phyloP scores from a whole-genome alignment of 2,888 invertebrate species.

The Linnaemya tessellans region DNA sequence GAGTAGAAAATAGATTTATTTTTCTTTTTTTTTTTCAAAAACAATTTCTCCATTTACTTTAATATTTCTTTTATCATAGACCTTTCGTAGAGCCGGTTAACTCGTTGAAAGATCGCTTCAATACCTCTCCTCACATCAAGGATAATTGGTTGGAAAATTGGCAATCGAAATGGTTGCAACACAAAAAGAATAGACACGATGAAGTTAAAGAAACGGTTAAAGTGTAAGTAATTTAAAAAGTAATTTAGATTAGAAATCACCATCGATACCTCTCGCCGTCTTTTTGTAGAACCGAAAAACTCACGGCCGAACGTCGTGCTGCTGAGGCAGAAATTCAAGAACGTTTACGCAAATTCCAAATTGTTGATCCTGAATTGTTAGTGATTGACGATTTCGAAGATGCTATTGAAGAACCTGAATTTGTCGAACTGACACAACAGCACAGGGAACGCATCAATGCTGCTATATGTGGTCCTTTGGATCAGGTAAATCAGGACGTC shows the following conservation, averaged over 20 bases:
- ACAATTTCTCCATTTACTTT: constrained; percentile 67
- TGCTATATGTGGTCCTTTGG: constrained; percentile 86
- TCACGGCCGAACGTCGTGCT: constrained; percentile 81
- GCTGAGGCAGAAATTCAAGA: constrained; percentile 83
- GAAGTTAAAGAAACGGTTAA: constrained; percentile 84
- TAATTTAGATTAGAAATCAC: not conserved
- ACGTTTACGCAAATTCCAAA: constrained; percentile 81
- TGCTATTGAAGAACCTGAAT: constrained; percentile 84
- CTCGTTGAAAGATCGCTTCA: constrained; percentile 85
- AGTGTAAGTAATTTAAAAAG: constrained; percentile 79
- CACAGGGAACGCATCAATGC: constrained; percentile 86
- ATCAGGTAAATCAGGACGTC: constrained; percentile 84
- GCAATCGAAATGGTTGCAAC: constrained; percentile 84
- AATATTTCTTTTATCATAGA: constrained; percentile 74
- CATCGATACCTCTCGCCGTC: not conserved
- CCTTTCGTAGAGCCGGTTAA: constrained; percentile 84
- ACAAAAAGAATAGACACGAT: constrained; percentile 82
- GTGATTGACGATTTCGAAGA: constrained; percentile 84
- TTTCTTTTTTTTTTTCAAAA: not conserved
- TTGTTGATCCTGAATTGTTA: constrained; percentile 79
- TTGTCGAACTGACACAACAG: constrained; percentile 87
- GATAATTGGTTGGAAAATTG: constrained; percentile 85
- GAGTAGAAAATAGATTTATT: constrained; percentile 34
- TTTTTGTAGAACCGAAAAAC: constrained; percentile 75
- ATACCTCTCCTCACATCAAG: constrained; percentile 84